Evolutionary conservation across 1,140 invertebrate species (phyloP), one percentile per base, ranked within the genome.

Genomic region (Aleiodes sp.): DNA sequence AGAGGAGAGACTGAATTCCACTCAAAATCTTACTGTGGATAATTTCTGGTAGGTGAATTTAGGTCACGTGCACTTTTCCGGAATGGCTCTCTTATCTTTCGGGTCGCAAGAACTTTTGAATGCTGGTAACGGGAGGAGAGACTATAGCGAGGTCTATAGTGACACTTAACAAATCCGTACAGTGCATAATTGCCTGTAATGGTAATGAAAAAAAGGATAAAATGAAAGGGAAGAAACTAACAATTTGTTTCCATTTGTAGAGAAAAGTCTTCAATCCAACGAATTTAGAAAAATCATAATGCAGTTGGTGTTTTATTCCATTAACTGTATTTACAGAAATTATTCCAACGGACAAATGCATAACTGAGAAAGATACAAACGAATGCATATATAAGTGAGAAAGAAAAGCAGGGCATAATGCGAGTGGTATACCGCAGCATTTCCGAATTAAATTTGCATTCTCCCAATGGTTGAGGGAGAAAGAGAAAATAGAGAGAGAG

Each of bases 391-490:
- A 21, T 52, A 24, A 52, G 46, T 16, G 19, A 43, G 12, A 43
- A 21, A 68, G 73, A 66, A 70, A 74, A 76, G 75, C 77, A 77
- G 75, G 78, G 76, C 79, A 82, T 83, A 83, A 84, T 81, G 80
- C 75, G 77, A 77, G 80, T 72, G 80, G 80, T 82, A 82, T 75
- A 82, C 82, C 82, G 76, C 82, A 76, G 75, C 76, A 82, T 80
- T 83, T 84, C 75, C 77, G 76, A 83, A 84, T 83, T 82, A 82
- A 79, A 84, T 84, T 83, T 80, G 81, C 81, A 82, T 81, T 82
- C 77, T 75, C 76, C 75, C 74, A 75, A 8, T 59, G 46, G 46
- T 37, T 31, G 16, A 33, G 10, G 33, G 35, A 35, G 46, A 37
- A n/a, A 14, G 41, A 26, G 21, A 37, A n/a, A 21, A 14, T 31